These are phyloP conservation scores for Nephrotoma appendiculata DNA, from an alignment of 2,888 invertebrate species.

Conservation along the genomic window DNA sequence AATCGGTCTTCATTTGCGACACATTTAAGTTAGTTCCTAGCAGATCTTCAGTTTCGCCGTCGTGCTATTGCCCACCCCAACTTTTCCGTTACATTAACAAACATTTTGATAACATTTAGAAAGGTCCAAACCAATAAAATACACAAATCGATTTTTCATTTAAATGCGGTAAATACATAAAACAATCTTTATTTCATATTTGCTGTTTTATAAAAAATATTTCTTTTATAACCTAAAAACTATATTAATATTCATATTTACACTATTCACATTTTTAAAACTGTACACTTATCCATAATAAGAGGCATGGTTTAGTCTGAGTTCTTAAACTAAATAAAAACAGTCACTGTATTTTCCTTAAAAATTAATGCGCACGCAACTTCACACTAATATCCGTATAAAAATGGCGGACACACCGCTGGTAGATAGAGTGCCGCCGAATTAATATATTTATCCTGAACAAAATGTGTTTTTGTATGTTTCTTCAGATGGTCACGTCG, in stretches of 20 bases:
- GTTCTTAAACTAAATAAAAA: neutral
- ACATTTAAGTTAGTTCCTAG: too few species aligned
- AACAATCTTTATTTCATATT: neutral
- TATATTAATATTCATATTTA: neutral
- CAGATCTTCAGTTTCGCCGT: too few species aligned
- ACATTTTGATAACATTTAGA: too few species aligned
- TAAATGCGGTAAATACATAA: neutral
- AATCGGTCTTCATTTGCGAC: too few species aligned
- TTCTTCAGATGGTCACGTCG: slow-evolving; percentile 90
- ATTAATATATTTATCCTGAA: slow-evolving; percentile 45
- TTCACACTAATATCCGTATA: slow-evolving; percentile 38
- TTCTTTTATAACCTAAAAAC: neutral
- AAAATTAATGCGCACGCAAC: neutral
- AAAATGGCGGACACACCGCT: slow-evolving; percentile 39
- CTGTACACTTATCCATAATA: neutral
- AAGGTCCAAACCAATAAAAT: too few species aligned
- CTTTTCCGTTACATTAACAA: too few species aligned
- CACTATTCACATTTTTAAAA: neutral
- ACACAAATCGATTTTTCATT: too few species aligned
- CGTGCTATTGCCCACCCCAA: too few species aligned
- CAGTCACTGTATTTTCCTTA: neutral
- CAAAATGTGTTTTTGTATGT: slow-evolving; percentile 71
- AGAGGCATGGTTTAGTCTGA: neutral
- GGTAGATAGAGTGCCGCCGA: slow-evolving; percentile 47
- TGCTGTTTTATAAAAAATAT: neutral